Evolutionary conservation across 2,797 vertebrate species (phyloP), one percentile per base, ranked within the genome.

Genomic region (Liparis tanakae): DNA sequence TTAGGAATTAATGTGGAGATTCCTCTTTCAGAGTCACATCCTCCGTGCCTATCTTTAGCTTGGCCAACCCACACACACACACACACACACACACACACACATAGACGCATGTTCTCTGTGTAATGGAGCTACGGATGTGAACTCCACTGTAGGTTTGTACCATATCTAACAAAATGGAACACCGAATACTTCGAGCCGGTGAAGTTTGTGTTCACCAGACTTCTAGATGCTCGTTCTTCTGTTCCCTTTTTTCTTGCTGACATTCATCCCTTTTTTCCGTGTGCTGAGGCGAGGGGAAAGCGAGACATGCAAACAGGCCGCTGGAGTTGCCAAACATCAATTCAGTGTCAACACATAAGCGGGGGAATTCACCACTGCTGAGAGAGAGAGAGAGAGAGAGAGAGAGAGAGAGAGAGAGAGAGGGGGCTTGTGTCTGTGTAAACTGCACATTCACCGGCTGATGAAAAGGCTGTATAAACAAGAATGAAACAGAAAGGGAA

Each of bases 1-100:
- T 92, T 90, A 90, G 84, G 63, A 75, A 90, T 90, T 88, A 88
- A 90, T 74, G 90, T 74, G 82, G 86, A 76, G 82, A 70, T 75
- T 83, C 87, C 74, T 82, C 25, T 61, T 67, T 74, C 67, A 33
- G 71, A 80, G 66, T 74, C 82, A 74, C 79, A 71, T 82, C 76
- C 75, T 78, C 80, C 79, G 18, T 70, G 77, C 81, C 83, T 80
- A 82, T 81, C 78, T 85, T 78, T 78, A 75, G 70, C 76, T 70
- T 17, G 3, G 50, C 44, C 20, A 39, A 30, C 68, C 15, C 61
- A 13, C 39, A 41, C 39, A 41, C 39, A 41, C 39, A 41, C 39
- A 41, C 39, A 41, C 39, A 39, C 37, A 39, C 37, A 39, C 37
- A 39, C 10, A 39, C 37, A 39, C 37, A 39, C 37, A 39, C 37